Evolutionary conservation across 2,797 vertebrate genomes (phyloP), one percentile per base, ranked within the genome.

Genomic region (Microctenopoma lineatum): DNA sequence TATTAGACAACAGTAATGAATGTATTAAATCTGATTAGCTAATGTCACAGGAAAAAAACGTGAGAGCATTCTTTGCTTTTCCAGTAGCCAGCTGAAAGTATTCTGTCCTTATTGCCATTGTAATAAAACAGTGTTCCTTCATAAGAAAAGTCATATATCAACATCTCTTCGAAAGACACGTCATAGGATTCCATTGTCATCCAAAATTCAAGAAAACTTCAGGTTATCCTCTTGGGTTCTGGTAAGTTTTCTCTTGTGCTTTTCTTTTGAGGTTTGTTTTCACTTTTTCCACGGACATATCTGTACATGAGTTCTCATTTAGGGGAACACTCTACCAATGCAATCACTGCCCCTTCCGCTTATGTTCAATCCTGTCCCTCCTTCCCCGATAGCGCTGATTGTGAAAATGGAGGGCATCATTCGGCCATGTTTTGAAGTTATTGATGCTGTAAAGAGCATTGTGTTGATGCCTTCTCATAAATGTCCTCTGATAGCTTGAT

Each of bases 401-500:
- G 58, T 94, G 94, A 83, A 94, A 91, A 38, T 81, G 92, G 0
- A 91, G 77, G 48, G 93, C 88, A 45, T 96, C 95, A 75, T 95
- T 80, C 0, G 94, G 94, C 75, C 94, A 93, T 77, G 92, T 94
- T 85, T 92, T 94, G 59, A 90, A 92, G 81, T 94, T 94, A 92
- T 80, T 94, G 90, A 80, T 92, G 90, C 88, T 92, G 78, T 92
- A 90, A 48, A 93, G 93, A 90, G 89, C 95, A 83, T 89, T 95
- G 93, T 89, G 95, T 87, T 96, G 95, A 87, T 96, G 95, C 90
- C 93, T 95, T 92, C 94, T 94, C 79, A 93, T 89, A 72, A 95
- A 96, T 84, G 90, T 93, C 94, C 94, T 96, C 93, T 98, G 97
- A 91, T 96, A 98, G 79, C 81, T 92, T 50, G 98, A 99, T 15